Conservation (phyloP, 2,888 invertebrate species). For the Euclidia mi region DNA sequence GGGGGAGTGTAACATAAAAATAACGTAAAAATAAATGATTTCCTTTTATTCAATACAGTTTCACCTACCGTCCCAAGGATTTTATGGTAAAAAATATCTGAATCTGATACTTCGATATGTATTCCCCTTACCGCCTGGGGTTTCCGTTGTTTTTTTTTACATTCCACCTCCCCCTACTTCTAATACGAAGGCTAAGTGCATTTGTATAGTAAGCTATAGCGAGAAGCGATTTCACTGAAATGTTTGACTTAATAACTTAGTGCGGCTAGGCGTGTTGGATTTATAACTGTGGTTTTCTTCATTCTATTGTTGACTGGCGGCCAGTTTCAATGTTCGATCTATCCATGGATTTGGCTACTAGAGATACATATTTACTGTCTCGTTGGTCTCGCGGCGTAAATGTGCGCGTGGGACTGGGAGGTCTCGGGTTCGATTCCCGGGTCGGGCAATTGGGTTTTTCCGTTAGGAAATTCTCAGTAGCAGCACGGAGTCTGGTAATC, state of each 20-base stretch:
- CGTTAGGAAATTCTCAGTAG: no score
- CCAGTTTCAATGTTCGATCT: no score
- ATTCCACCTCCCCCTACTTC: constrained; percentile 57
- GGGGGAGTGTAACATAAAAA: constrained; percentile 49
- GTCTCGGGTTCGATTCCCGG: no score
- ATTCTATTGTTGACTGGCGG: no score
- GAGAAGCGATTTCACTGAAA: constrained; percentile 4
- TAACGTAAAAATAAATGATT: constrained; percentile 60
- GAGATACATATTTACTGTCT: no score
- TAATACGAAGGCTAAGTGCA: constrained; percentile 31
- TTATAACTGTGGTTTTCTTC: no score
- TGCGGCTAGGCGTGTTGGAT: no score
- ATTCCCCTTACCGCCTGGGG: constrained; percentile 68
- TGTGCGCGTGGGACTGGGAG: no score
- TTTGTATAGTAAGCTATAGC: constrained; percentile 25
- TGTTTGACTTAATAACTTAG: neutral
- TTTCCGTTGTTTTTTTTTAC: constrained; percentile 70
- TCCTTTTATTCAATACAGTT: constrained; percentile 58
- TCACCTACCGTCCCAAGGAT: constrained; percentile 49
- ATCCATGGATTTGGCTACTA: no score
- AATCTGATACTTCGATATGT: constrained; percentile 71
- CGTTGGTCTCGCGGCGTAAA: no score
- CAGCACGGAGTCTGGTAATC: no score
- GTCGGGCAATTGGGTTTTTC: no score
- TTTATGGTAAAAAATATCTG: constrained; percentile 57